Conservation (phyloP, 35 echinoderm and acorn worm genomes). For the Heliocidaris tuberculata region DNA sequence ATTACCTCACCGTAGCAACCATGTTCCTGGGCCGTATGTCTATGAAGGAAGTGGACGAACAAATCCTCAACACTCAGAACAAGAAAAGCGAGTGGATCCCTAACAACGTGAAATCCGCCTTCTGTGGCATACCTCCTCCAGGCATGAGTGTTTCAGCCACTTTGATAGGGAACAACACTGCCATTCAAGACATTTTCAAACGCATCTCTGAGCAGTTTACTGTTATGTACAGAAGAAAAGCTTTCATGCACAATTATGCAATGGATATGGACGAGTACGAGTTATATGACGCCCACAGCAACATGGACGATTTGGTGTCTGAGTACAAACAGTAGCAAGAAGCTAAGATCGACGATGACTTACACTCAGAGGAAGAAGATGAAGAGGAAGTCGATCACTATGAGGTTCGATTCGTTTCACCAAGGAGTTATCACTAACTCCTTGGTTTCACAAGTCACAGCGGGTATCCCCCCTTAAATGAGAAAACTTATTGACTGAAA, state of each 20-base stretch:
- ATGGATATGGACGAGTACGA: conserved; percentile 24
- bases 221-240: conserved; percentile 25
- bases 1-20: conserved; percentile 82
- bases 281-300: neutral
- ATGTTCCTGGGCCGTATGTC: conserved; percentile 95
- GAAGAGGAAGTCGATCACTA: neutral
- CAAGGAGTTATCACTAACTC: no score
- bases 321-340: conserved; percentile 9
- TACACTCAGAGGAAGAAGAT: neutral
- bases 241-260: neutral
- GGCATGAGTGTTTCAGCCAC: neutral
- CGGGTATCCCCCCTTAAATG: no score
- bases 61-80: conserved; percentile 84
- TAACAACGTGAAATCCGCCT: neutral
- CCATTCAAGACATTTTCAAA: conserved; percentile 20
- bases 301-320: neutral
- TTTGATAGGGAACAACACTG: neutral
- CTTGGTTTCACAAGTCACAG: no score
- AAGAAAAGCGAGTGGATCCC: conserved; percentile 25
- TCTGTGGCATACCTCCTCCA: neutral
- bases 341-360: neutral
- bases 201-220: conserved; percentile 38
- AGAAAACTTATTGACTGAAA: no score
- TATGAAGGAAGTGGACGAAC: conserved; percentile 86
- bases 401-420: neutral